Conservation (phyloP, 2,113 vertebrate species). For the Psephotus haematonotus region DNA sequence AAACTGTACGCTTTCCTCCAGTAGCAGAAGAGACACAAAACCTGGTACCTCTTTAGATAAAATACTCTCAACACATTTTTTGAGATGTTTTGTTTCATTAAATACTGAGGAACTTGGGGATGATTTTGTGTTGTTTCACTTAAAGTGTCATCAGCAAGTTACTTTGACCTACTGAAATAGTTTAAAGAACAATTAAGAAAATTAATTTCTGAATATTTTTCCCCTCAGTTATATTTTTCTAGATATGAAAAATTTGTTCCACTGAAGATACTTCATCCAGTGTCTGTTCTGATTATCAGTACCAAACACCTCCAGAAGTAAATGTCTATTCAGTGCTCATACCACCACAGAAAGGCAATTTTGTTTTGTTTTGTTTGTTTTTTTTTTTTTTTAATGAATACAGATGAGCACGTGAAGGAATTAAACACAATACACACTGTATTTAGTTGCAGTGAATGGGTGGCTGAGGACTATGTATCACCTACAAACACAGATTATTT, state of each 20-base stretch:
- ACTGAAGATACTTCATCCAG: fast-evolving
- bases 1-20: not conserved
- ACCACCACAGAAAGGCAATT: not conserved
- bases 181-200: not conserved
- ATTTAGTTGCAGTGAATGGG: not conserved
- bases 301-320: not conserved
- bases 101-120: not conserved
- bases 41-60: not conserved
- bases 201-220: not conserved
- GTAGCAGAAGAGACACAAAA: not conserved
- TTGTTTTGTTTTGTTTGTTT: not conserved
- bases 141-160: fast-evolving
- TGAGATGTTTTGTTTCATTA: not conserved
- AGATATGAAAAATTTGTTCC: not conserved
- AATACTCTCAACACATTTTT: not conserved
- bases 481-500: not conserved
- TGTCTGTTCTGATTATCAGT: not conserved
- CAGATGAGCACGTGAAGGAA: not conserved
- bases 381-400: not conserved
- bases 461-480: not conserved
- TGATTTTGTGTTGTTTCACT: not conserved
- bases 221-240: not conserved
- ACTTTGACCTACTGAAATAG: not conserved
- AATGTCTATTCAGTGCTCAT: not conserved
- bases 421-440: too few relatives aligned